These are phyloP conservation scores for Solenodon paradoxus DNA, from an alignment of 2,113 vertebrate genomes.

Conservation along the genomic window DNA sequence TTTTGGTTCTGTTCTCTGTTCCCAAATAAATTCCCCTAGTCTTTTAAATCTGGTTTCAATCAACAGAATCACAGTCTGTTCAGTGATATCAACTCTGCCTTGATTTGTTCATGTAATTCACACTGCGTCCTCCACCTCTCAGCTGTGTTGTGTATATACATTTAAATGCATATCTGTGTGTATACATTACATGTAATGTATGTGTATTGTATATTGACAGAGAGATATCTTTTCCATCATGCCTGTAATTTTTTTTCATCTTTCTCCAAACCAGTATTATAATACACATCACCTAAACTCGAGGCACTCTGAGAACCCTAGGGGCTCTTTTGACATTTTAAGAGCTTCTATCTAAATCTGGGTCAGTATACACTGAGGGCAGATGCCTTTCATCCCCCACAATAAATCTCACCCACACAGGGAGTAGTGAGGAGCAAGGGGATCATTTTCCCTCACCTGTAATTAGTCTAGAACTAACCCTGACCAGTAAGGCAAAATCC, in stretches of 20 bases:
- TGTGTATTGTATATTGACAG: not conserved
- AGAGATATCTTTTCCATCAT: not conserved
- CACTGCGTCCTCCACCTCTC: not conserved
- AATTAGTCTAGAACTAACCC: not conserved
- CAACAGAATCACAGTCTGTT: slow-evolving; percentile 59
- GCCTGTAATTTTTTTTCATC: slow-evolving; percentile 19
- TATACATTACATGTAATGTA: not conserved
- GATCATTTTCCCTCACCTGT: not conserved
- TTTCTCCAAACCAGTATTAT: slow-evolving; percentile 31
- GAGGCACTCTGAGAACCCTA: not conserved
- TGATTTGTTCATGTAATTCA: slow-evolving; percentile 53
- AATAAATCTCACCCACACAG: not conserved
- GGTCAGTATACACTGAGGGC: not conserved
- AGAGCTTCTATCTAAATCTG: not conserved
- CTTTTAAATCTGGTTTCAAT: slow-evolving; percentile 66
- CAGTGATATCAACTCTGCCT: slow-evolving; percentile 51
- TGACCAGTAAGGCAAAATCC: not conserved
- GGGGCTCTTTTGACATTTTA: not conserved
- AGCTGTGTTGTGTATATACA: slow-evolving; percentile 1
- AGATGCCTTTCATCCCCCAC: not conserved
- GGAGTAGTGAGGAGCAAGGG: not conserved
- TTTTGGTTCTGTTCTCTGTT: slow-evolving; percentile 46
- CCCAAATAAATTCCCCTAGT: slow-evolving; percentile 45
- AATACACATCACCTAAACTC: not conserved
- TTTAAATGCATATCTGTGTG: not conserved